Conservation (phyloP, 1,140 invertebrate species). For the Apocrypta bakeri region DNA sequence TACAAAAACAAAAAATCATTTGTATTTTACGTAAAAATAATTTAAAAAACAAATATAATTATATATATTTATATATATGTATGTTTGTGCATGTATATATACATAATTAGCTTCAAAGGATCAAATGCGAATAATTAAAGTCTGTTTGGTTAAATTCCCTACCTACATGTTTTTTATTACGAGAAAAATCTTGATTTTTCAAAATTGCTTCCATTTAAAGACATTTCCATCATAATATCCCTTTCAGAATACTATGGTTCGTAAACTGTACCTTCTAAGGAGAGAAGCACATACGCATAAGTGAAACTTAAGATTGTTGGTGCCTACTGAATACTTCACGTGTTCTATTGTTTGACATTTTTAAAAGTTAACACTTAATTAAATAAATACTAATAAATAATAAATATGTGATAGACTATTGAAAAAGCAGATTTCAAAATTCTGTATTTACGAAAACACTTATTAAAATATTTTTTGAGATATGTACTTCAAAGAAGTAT, state of each 20-base stretch:
- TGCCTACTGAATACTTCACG: constrained; percentile 65
- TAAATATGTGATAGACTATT: neutral
- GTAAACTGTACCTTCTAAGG: neutral
- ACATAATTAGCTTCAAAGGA: constrained; percentile 27
- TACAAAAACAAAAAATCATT: too few relatives aligned
- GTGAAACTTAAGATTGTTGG: constrained; percentile 38
- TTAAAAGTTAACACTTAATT: neutral
- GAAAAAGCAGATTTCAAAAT: constrained; percentile 69
- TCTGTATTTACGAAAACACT: constrained; percentile 54
- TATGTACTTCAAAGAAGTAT: constrained; percentile 36
- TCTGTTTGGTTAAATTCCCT: neutral
- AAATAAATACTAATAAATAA: neutral
- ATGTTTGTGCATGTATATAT: neutral
- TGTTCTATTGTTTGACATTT: constrained; percentile 56
- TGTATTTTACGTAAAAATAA: neutral
- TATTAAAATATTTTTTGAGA: constrained; percentile 1
- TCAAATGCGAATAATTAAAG: neutral
- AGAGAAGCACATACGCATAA: neutral
- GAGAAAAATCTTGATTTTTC: neutral
- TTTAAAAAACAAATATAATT: neutral
- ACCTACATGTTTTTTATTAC: constrained; percentile 14
- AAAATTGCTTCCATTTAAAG: neutral
- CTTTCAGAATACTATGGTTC: neutral
- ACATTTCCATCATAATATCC: neutral
- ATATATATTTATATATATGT: neutral